These are phyloP conservation scores for Protomyctophum bolini DNA, from an alignment of 2,113 vertebrate species.

Conservation along the genomic window DNA sequence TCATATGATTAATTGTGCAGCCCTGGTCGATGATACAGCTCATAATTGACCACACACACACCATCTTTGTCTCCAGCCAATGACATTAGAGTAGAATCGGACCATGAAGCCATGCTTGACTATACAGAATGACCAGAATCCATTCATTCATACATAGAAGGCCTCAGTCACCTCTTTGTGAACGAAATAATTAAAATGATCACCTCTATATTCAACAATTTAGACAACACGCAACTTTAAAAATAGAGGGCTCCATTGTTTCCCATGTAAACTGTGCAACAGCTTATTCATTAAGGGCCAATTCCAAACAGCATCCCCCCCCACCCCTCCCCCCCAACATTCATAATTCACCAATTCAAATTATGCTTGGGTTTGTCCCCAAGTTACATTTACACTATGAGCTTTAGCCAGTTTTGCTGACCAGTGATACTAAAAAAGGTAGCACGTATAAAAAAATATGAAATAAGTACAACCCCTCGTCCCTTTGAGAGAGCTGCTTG, in stretches of 20 bases:
- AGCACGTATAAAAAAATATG: conserved; percentile 2
- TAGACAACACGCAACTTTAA: conserved; percentile 29
- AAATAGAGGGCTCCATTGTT: conserved; percentile 30
- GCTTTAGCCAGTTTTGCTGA: conserved; percentile 21
- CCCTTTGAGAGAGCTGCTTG: conserved; percentile 24
- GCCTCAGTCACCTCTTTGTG: conserved; percentile 1
- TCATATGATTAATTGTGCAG: no score
- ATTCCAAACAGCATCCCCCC: conserved; percentile 23
- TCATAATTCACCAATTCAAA: conserved; percentile 40
- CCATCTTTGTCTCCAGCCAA: no score
- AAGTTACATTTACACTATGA: conserved; percentile 22
- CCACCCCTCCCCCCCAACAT: neutral
- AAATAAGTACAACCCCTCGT: conserved; percentile 2
- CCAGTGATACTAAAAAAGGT: neutral
- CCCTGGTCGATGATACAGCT: no score
- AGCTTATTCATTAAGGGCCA: conserved; percentile 68
- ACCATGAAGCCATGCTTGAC: no score
- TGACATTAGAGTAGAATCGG: no score
- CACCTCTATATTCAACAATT: conserved; percentile 55
- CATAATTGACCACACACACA: no score
- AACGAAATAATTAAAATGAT: conserved; percentile 26
- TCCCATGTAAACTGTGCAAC: conserved; percentile 40
- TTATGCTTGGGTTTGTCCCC: conserved; percentile 11
- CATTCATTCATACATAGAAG: neutral
- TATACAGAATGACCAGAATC: no score